Evolutionary conservation across 2,113 vertebrate species (phyloP), one percentile per base, ranked within the genome.

Genomic region (Callopanchax toddi): DNA sequence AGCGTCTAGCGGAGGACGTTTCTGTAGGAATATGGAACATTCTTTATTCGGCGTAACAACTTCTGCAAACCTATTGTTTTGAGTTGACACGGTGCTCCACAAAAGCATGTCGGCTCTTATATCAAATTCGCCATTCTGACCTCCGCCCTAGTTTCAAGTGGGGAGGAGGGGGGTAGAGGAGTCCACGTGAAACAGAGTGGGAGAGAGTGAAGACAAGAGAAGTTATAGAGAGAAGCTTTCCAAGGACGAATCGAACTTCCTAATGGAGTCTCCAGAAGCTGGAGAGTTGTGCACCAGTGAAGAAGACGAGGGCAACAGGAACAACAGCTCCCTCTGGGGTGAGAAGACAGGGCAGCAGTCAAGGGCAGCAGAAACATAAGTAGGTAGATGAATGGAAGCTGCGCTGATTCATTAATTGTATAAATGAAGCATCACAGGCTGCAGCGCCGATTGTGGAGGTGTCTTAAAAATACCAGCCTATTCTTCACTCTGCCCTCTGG

Each of bases 91-190:
- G 89, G 89, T 87, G 88, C 82, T 89, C 83, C 87, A 65, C 58
- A 49, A 69, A 88, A 90, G 85, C 85, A 82, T 87, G 71, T 79
- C 79, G 76, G 83, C 86, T 86, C 86, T 88, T 91, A 90, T 81
- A 91, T 92, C 87, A 90, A 91, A 90, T 89, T 91, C 76, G 73
- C 86, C 86, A 83, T 85, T 83, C 81, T 88, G 90, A 91, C 91
- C 92, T 89, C 74, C 85, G 89, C 72, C 89, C 91, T 85, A 92
- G 78, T 91, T 92, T 88, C 69, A 66, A 86, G 58, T 66, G 57
- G 60, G 59, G 44, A 21, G 17, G 3, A 4, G n/a, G n/a, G n/a
- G n/a, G 0, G 23, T 84, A 63, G 29, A 4, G 0, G 66, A 72
- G 64, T 51, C 62, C 66, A 49, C 11, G 36, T 74, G 77, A 67